Conservation (phyloP, 2,888 invertebrate genomes). For the Caenorhabditis sulstoni region DNA sequence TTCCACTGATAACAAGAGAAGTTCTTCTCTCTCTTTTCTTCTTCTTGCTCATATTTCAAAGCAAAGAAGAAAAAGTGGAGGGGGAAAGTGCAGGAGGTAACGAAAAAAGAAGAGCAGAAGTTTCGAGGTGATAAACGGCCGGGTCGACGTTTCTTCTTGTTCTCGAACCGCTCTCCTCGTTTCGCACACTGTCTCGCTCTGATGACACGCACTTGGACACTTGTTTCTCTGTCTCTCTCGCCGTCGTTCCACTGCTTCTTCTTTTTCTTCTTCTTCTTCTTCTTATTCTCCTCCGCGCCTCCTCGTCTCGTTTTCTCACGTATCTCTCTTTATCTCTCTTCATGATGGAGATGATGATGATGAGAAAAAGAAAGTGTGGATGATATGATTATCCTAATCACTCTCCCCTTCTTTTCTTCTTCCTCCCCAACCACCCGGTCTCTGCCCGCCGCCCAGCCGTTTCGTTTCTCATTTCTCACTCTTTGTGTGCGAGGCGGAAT, state of each 20-base stretch:
- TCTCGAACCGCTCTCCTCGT: not conserved
- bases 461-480: not conserved
- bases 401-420: slow-evolving; percentile 41
- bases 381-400: slow-evolving; percentile 62
- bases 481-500: too few relatives aligned
- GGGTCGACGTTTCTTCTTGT: slow-evolving; percentile 9
- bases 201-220: slow-evolving; percentile 37
- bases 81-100: too few relatives aligned
- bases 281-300: slow-evolving; percentile 1
- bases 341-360: slow-evolving; percentile 6
- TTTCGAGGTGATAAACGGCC: slow-evolving; percentile 42
- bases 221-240: slow-evolving; percentile 3
- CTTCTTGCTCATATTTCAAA: not conserved
- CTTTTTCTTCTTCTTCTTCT: slow-evolving; percentile 7
- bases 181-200: slow-evolving; percentile 26
- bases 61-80: not conserved
- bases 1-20: too few relatives aligned
- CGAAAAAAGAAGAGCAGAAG: not conserved
- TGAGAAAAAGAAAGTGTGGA: slow-evolving; percentile 46
- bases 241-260: slow-evolving; percentile 5
- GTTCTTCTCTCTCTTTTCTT: too few relatives aligned
- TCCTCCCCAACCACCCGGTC: not conserved
- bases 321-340: slow-evolving; percentile 21
- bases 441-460: not conserved
- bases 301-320: slow-evolving; percentile 16